Conservation (phyloP, 2,113 vertebrate genomes). For the Daphoenositta chrysoptera region DNA sequence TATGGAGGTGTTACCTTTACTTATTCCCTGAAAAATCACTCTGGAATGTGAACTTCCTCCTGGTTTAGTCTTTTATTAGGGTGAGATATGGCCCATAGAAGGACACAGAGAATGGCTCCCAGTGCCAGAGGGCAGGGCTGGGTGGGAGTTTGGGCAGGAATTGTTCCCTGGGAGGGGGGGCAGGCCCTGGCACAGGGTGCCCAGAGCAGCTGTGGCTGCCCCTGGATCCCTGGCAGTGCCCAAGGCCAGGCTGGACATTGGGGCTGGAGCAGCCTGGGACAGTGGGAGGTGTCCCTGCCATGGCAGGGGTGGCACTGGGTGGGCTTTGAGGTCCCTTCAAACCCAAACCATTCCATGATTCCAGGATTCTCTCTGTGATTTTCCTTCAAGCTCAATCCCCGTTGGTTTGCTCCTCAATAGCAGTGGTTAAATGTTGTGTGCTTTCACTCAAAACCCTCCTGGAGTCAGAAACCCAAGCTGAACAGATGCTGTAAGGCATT, state of each 20-base stretch:
- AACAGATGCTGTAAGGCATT: background rate
- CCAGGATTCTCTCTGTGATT: background rate
- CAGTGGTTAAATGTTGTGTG: background rate
- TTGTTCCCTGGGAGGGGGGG: background rate
- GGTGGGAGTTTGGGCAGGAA: background rate
- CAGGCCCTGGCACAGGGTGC: background rate
- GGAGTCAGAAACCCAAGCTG: background rate
- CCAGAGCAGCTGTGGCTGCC: background rate
- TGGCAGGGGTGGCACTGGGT: rapidly evolving
- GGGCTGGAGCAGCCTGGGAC: background rate
- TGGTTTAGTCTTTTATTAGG: background rate
- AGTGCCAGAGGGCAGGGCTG: background rate
- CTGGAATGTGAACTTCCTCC: background rate
- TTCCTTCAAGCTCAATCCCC: background rate
- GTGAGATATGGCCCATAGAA: background rate
- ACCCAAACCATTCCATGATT: background rate
- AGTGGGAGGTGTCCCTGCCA: background rate
- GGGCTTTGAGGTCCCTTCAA: rapidly evolving
- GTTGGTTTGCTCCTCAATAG: background rate
- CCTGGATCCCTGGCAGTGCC: background rate
- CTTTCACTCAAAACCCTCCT: background rate
- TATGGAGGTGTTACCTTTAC: background rate
- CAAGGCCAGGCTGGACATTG: background rate
- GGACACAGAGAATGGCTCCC: background rate
- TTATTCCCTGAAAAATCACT: background rate